Evolutionary conservation across 2,888 invertebrate genomes (phyloP), one percentile per base, ranked within the genome.

Genomic region (Uropetala carovei): DNA sequence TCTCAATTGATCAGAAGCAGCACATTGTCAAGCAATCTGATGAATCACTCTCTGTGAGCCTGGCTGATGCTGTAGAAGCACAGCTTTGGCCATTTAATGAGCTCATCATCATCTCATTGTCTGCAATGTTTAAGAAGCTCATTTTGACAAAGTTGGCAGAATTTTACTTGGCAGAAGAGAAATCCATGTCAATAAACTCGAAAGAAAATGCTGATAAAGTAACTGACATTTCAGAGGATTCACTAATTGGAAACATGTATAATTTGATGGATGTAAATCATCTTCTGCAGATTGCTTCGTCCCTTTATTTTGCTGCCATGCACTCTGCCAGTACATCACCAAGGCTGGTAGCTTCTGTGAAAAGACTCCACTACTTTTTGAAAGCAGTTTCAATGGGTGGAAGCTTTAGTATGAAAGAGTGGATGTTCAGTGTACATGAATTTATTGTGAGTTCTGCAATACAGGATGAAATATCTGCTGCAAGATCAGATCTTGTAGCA

Each of bases 81-180:
- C 64, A 68, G 1, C 0, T 89, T 9, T 89, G 89, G 89, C 89
- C 89, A n/a, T 11, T 89, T 43, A 89, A 60, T 43, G 89, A 89
- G n/a, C 13, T 64, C 10, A 64, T 43, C n/a, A 11, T 89, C 13
- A 30, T 68, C 11, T n/a, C 89, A 27, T 43, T 89, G 64, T 64
- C 18, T 10, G 9, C 64, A n/a, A 5, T 30, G 13, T 43, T 89
- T 0, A 89, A 89, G 43, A 89, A 27, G 18, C 43, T 89, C 43
- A 11, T 89, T n/a, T n/a, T 89, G 18, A 43, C 64, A 43, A 56
- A n/a, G 27, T 43, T 64, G 68, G 64, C 75, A 10, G 43, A 89
- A 43, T 27, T 89, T 9, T 86, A 18, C 60, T 64, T 3, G 30
- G 13, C 60, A 16, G 64, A 86, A 60, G 16, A 68, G 9, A 13